Base-by-base conservation (phyloP, 2,797 vertebrate genomes). In the Petrocephalus sullivani region DNA sequence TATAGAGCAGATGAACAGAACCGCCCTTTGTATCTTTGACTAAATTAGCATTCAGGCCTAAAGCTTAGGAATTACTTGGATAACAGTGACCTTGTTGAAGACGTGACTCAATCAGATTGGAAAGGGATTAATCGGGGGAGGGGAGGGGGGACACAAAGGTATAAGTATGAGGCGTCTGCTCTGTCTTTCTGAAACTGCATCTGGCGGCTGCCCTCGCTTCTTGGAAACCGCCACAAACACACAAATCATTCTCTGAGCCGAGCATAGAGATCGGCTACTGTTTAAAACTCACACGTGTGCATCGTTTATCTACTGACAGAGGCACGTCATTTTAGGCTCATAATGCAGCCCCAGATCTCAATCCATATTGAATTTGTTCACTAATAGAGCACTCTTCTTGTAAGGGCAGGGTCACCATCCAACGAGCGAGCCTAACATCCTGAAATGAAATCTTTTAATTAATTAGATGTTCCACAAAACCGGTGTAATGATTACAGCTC, bases 401-500 rank as follows among this genome's bases (percentile, higher is more conserved):
- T 54, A 37, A 89, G 53, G 57, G 88, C 75, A 88, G 88, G 87
- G 88, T 91, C 60, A 83, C 41, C 90, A 92, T 90, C 91, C 91
- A 92, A 90, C 88, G 83, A 90, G 89, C 86, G 61, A 84, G 90
- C 86, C 89, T 89, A 91, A 92, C 91, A 91, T 90, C 89, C 89
- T 88, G 89, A 90, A 91, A 90, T 88, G 88, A 86, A 53, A 46
- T 84, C 84, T 89, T 90, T 94, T 91, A 95, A 94, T 94, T 91
- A 93, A 95, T 95, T 93, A 95, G 92, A 92, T 28, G 91, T 90
- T 93, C 90, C 78, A 89, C 75, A 90, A 91, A 92, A 89, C 83
- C 93, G 92, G 91, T 89, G 71, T 87, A 90, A 91, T 91, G 92
- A 88, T 94, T 92, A 92, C 91, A 87, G 88, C 85, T 89, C 86